Conservation (phyloP, 2,797 vertebrate genomes). For the Takifugu ocellatus region DNA sequence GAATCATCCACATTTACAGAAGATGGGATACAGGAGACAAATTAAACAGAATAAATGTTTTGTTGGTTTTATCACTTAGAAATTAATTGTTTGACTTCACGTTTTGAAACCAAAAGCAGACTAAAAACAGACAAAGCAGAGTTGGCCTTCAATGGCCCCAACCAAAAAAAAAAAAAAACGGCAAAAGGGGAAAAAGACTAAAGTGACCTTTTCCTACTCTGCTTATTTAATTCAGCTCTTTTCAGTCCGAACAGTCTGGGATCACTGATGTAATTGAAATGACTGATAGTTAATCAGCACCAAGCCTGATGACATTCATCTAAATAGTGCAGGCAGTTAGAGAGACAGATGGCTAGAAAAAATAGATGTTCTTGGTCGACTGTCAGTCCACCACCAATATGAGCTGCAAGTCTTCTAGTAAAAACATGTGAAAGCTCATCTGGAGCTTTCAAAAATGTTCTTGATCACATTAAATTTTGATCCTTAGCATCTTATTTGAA, state of each 20-base stretch:
- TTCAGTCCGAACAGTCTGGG: slow-evolving; percentile 36
- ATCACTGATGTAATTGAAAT: slow-evolving; percentile 58
- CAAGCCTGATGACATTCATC: slow-evolving; percentile 20
- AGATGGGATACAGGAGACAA: too few relatives aligned
- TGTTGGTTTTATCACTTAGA: too few relatives aligned
- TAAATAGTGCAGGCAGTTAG: neutral
- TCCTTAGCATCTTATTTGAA: too few relatives aligned
- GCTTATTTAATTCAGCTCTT: slow-evolving; percentile 51
- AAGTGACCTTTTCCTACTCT: slow-evolving; percentile 64
- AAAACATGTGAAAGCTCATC: too few relatives aligned
- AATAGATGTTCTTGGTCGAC: neutral
- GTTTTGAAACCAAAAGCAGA: too few relatives aligned
- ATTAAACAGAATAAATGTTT: too few relatives aligned
- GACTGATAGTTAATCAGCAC: slow-evolving; percentile 57
- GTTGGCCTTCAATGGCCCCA: slow-evolving; percentile 31
- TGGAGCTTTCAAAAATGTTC: neutral
- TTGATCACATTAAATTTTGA: too few relatives aligned
- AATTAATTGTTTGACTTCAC: too few relatives aligned
- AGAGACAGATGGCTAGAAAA: slow-evolving; percentile 19
- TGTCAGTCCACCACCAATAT: neutral
- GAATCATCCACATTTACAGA: too few relatives aligned
- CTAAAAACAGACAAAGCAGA: slow-evolving; percentile 30
- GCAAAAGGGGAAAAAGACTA: slow-evolving; percentile 46
- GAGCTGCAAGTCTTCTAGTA: too few relatives aligned
- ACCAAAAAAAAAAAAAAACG: slow-evolving; percentile 23